Evolutionary conservation across 1,140 invertebrate species (phyloP).

Genomic region (Drosophila lacertosa): DNA sequence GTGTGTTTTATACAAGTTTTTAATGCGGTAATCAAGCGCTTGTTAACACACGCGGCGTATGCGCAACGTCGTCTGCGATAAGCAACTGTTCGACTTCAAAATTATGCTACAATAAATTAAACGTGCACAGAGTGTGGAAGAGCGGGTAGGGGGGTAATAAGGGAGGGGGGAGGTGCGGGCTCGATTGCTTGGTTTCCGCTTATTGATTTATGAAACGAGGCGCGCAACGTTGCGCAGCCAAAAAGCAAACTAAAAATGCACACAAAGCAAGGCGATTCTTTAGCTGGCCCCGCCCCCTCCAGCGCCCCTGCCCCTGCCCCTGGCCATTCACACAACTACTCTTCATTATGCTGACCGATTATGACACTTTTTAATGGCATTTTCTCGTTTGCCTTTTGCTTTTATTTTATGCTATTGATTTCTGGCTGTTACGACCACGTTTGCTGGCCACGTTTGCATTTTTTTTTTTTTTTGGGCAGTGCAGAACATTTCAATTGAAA

Average conservation of each 20-base stretch:
- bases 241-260: constrained; percentile 33
- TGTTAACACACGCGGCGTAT: constrained; percentile 71
- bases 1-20: constrained; percentile 46
- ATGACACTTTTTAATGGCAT: constrained; percentile 79
- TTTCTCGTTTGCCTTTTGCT: constrained; percentile 58
- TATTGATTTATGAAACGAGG: constrained; percentile 72
- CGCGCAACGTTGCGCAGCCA: constrained; percentile 1
- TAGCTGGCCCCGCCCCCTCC: neutral
- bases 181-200: constrained; percentile 61
- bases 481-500: constrained; percentile 28
- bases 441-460: too few relatives aligned
- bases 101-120: constrained; percentile 71
- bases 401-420: constrained; percentile 77
- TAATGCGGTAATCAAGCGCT: constrained; percentile 78
- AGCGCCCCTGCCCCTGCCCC: neutral
- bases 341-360: constrained; percentile 80
- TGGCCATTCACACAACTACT: constrained; percentile 30
- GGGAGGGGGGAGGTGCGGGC: neutral
- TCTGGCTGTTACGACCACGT: constrained; percentile 56
- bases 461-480: too few relatives aligned
- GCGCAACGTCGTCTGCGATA: constrained; percentile 57
- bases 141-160: too few relatives aligned
- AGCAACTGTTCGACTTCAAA: constrained; percentile 30
- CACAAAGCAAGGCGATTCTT: neutral
- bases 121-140: too few relatives aligned